A percentile compares a stretch with the other conserved stretches of the same genome.
Conservation (phyloP, 2,797 vertebrate genomes). For the Acrocephalus scirpaceus region DNA sequence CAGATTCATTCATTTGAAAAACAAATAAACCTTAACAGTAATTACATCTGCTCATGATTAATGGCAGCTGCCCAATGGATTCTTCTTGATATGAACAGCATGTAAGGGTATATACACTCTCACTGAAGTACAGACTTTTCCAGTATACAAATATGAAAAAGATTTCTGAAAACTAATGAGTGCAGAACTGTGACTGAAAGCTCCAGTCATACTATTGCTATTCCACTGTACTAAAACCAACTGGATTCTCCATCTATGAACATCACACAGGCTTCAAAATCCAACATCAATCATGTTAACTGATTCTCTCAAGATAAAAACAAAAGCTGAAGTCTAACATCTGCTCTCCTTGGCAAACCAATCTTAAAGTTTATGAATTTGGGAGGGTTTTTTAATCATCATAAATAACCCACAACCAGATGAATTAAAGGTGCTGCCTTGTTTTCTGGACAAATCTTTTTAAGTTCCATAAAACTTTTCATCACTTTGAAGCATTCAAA, state of each 20-base stretch:
- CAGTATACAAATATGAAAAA: background rate
- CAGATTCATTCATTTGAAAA: constrained; percentile 7
- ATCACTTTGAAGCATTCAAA: background rate
- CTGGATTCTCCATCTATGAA: background rate
- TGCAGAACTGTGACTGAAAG: background rate
- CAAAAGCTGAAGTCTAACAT: constrained; percentile 10
- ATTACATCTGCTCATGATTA: background rate
- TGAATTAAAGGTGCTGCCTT: background rate
- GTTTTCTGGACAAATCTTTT: background rate
- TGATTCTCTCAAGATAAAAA: background rate
- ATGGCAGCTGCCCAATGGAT: background rate
- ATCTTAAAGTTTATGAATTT: background rate
- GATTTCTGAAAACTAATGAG: background rate
- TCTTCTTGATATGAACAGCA: background rate
- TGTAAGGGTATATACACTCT: background rate
- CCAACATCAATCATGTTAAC: background rate
- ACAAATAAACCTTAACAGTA: constrained; percentile 30
- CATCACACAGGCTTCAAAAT: background rate
- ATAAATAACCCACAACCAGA: background rate
- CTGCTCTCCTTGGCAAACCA: constrained; percentile 28
- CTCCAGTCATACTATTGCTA: background rate
- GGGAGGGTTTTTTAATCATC: background rate
- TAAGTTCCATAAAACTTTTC: background rate
- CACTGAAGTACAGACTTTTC: background rate
- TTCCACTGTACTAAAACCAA: background rate